Conservation (phyloP, 1,140 invertebrate genomes). For the Rhopalosiphum padi region DNA sequence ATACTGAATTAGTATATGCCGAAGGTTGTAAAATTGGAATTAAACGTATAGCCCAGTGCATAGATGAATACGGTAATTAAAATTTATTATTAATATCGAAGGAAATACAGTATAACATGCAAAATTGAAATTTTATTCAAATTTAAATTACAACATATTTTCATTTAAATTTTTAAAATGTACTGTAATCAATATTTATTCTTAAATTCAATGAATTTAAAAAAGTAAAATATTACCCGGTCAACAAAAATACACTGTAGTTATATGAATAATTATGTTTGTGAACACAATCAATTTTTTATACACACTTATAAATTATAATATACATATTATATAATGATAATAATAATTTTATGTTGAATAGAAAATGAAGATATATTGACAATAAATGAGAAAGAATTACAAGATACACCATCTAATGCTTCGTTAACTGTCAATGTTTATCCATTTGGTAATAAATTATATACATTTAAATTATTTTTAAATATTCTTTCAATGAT, state of each 20-base stretch:
- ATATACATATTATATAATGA: too few species aligned
- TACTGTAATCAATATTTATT: neutral
- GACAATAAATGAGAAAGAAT: neutral
- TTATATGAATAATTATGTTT: too few species aligned
- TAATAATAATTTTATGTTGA: neutral
- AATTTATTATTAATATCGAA: neutral
- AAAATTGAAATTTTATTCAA: too few species aligned
- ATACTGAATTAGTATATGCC: neutral
- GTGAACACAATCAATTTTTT: too few species aligned
- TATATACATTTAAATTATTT: too few species aligned
- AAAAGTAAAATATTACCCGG: too few species aligned
- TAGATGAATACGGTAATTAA: neutral
- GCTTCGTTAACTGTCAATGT: neutral
- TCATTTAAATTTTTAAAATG: neutral
- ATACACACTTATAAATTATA: too few species aligned
- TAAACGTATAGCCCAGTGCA: constrained; percentile 21
- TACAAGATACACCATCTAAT: neutral
- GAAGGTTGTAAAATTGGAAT: neutral
- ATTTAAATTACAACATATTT: neutral
- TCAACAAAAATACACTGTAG: too few species aligned
- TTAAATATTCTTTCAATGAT: too few species aligned
- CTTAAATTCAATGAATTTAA: neutral
- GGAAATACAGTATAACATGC: too few species aligned
- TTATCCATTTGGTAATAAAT: constrained; percentile 16
- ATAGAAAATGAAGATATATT: constrained; percentile 6